Percentiles rank a stretch among this genome's conserved stretches.
Evolutionary conservation across 2,888 invertebrate species (phyloP).

Genomic region (Nephrotoma flavescens): DNA sequence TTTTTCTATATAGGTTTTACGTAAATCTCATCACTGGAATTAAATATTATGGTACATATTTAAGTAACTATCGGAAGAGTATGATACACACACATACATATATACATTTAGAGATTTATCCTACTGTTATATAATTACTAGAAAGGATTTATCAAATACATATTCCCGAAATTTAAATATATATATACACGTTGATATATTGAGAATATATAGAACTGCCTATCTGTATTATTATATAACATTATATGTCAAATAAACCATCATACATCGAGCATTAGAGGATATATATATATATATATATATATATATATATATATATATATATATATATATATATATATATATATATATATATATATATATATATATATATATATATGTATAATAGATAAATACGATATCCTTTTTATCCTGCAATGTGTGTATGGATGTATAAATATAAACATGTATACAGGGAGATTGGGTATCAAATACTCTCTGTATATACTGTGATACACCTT

Average conservation of each 20-base stretch:
- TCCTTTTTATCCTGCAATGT: not conserved
- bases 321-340: not conserved
- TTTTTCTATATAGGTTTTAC: not conserved
- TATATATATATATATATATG: not conserved
- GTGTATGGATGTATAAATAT: not conserved
- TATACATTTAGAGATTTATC: not conserved
- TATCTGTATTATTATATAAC: not conserved
- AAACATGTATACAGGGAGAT: not conserved
- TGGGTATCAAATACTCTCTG: not conserved
- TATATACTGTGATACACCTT: not conserved
- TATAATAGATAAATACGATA: not conserved
- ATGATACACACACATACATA: not conserved
- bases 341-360: not conserved
- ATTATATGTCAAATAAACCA: not conserved
- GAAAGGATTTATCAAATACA: not conserved
- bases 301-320: not conserved
- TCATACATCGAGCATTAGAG: not conserved
- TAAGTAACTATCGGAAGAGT: not conserved
- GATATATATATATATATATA: not conserved
- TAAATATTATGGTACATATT: not conserved
- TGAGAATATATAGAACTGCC: not conserved
- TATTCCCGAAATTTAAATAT: not conserved
- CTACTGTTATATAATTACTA: not conserved
- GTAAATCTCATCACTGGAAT: not conserved
- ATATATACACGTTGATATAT: not conserved